A percentile compares a stretch with the other conserved stretches of the same genome.
Evolutionary conservation across 1,140 invertebrate species (phyloP).

Genomic region (Belonocnema kinseyi): DNA sequence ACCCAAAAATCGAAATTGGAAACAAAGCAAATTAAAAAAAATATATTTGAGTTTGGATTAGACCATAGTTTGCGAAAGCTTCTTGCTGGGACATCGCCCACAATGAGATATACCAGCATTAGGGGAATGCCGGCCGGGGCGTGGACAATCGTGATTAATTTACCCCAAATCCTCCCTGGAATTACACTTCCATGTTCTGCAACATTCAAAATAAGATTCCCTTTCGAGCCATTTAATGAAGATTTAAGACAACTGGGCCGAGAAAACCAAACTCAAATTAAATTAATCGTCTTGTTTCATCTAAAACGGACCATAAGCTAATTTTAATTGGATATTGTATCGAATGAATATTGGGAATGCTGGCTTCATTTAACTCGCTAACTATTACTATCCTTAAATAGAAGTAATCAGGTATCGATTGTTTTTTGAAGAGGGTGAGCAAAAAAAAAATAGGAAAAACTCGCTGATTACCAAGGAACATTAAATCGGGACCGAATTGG

Average conservation of each 20-base stretch:
- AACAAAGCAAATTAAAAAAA: not conserved
- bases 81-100: slow-evolving; percentile 85
- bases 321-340: slow-evolving; percentile 12
- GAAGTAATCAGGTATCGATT: not conserved
- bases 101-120: slow-evolving; percentile 90
- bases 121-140: slow-evolving; percentile 92
- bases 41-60: slow-evolving; percentile 51
- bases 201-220: slow-evolving; percentile 49
- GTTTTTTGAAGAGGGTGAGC: not conserved
- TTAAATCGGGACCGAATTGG: too few relatives aligned
- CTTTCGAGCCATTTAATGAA: not conserved
- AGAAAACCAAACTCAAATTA: not conserved
- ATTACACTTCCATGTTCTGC: slow-evolving; percentile 95
- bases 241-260: not conserved
- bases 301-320: not conserved
- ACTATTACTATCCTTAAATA: not conserved
- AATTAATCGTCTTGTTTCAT: not conserved
- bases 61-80: slow-evolving; percentile 77
- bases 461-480: not conserved
- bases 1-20: too few relatives aligned
- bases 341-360: not conserved
- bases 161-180: slow-evolving; percentile 91
- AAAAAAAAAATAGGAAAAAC: not conserved
- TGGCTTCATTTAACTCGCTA: not conserved
- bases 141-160: slow-evolving; percentile 90